phyloP scores from a whole-genome alignment of 2,888 invertebrate genomes.

The Yponomeuta malinellus region DNA sequence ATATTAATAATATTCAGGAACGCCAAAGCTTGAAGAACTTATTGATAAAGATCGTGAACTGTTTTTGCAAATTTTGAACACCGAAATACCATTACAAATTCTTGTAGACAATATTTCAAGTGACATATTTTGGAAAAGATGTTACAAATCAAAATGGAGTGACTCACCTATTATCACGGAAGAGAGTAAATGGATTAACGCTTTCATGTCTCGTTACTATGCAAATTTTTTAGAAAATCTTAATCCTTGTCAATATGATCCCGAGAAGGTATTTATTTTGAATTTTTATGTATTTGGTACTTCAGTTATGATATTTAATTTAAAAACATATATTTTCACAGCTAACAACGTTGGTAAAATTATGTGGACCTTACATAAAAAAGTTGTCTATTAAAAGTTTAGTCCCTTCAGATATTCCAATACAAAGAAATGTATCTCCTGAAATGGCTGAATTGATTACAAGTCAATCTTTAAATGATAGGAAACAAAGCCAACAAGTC shows the following conservation, averaged over 20 bases:
- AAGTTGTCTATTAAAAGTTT: constrained; percentile 56
- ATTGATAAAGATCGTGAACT: constrained; percentile 58
- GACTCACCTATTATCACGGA: constrained; percentile 40
- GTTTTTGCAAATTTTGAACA: constrained; percentile 57
- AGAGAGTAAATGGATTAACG: constrained; percentile 57
- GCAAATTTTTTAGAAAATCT: constrained; percentile 64
- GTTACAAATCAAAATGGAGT: constrained; percentile 52
- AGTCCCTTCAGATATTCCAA: constrained; percentile 58
- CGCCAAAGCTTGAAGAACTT: constrained; percentile 50
- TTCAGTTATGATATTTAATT: not conserved
- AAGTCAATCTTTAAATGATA: constrained; percentile 41
- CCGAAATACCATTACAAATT: constrained; percentile 55
- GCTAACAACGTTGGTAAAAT: constrained; percentile 57
- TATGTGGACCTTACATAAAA: constrained; percentile 64
- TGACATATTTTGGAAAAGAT: constrained; percentile 68
- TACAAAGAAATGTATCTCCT: constrained; percentile 58
- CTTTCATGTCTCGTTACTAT: constrained; percentile 63
- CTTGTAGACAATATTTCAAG: constrained; percentile 64
- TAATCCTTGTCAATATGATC: constrained; percentile 66
- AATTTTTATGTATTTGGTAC: not conserved
- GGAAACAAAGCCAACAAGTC: constrained; percentile 33
- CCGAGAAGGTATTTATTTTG: constrained; percentile 51
- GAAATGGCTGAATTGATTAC: constrained; percentile 64
- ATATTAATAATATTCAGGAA: constrained; percentile 34
- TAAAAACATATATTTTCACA: constrained; percentile 21